These are phyloP conservation scores for Caenorhabditis briggsae DNA, from an alignment of 1,140 invertebrate species.

Conservation along the genomic window DNA sequence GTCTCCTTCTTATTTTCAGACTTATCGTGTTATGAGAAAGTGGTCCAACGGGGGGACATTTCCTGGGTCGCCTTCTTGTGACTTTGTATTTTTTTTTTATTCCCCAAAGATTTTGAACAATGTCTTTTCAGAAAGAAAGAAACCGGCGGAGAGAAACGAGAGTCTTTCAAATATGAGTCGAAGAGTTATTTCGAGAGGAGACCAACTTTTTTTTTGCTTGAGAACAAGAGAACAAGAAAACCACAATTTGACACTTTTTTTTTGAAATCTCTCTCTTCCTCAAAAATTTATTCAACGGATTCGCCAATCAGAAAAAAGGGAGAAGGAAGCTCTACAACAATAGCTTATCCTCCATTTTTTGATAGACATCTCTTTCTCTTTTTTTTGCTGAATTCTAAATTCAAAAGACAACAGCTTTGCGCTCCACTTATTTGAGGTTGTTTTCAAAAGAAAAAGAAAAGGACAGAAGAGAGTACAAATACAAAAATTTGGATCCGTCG, in stretches of 20 bases:
- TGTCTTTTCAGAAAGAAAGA: conserved; percentile 11
- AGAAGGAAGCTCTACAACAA: neutral
- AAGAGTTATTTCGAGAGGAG: conserved; percentile 33
- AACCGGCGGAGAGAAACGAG: neutral
- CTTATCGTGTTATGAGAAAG: conserved; percentile 11
- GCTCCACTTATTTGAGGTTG: conserved; percentile 17
- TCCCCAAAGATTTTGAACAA: conserved; percentile 50
- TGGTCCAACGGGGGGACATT: neutral
- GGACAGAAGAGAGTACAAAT: neutral
- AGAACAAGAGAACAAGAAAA: neutral
- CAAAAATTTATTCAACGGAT: neutral
- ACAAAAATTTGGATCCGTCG: neutral
- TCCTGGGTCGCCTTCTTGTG: neutral
- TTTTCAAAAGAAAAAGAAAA: neutral
- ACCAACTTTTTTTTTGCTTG: neutral
- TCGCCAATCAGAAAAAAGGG: neutral
- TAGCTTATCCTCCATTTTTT: no score
- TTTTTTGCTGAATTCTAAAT: neutral
- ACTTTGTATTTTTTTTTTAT: conserved; percentile 15
- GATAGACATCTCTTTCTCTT: conserved; percentile 8
- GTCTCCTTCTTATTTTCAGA: neutral
- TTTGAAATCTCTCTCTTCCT: neutral
- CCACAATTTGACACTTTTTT: conserved; percentile 47
- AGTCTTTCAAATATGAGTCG: conserved; percentile 32
- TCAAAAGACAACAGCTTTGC: neutral